These are phyloP conservation scores for Nanorana parkeri DNA, from an alignment of 2,113 vertebrate genomes.

Conservation along the genomic window DNA sequence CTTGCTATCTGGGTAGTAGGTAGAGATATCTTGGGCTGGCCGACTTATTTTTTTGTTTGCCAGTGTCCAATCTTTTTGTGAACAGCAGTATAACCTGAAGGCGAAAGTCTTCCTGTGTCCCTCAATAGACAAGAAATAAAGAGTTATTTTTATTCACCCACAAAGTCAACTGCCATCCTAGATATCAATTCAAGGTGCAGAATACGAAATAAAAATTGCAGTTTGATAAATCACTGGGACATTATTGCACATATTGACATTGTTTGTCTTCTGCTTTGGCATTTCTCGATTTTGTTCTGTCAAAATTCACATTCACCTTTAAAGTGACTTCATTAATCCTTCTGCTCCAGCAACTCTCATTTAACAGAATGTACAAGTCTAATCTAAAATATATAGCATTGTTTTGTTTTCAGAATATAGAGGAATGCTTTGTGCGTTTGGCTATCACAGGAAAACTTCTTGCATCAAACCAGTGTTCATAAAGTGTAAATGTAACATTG, in stretches of 20 bases:
- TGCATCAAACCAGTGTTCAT: too few relatives aligned
- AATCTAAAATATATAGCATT: constrained; percentile 21
- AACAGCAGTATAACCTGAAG: too few relatives aligned
- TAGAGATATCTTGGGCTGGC: too few relatives aligned
- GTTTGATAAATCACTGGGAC: constrained; percentile 39
- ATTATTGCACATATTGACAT: constrained; percentile 51
- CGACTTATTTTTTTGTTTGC: too few relatives aligned
- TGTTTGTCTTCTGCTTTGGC: constrained; percentile 50
- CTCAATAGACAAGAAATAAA: not conserved
- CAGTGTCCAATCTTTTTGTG: too few relatives aligned
- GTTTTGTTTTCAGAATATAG: constrained; percentile 14
- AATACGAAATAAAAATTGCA: constrained; percentile 45
- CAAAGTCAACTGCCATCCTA: constrained; percentile 18
- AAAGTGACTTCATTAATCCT: constrained; percentile 54
- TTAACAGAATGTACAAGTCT: constrained; percentile 38
- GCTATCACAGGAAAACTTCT: not conserved
- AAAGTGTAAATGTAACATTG: too few relatives aligned
- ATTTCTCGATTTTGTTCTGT: constrained; percentile 52
- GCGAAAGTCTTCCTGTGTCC: too few relatives aligned
- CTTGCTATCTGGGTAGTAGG: too few relatives aligned
- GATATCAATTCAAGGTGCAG: constrained; percentile 21
- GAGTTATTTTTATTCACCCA: not conserved
- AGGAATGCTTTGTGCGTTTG: not conserved
- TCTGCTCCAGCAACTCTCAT: constrained; percentile 18
- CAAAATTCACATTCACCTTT: constrained; percentile 54